Percentiles rank a stretch among this genome's conserved stretches.
phyloP scores from a whole-genome alignment of 2,113 vertebrate genomes.

The Suncus etruscus region DNA sequence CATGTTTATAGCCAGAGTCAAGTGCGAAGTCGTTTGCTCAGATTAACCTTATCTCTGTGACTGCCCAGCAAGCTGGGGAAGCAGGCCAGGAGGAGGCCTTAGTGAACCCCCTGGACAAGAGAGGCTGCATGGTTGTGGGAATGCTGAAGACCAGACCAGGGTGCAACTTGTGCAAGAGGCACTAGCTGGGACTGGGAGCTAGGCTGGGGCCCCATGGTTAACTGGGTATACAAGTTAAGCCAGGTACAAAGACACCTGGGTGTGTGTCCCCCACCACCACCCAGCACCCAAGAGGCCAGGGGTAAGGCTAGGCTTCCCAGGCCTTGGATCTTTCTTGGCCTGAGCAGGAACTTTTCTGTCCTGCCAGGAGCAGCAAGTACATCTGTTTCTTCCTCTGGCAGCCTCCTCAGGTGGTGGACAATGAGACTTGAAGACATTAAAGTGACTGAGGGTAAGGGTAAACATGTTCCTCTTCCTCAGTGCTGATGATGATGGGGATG shows the following conservation, averaged over 20 bases:
- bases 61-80: too few species aligned
- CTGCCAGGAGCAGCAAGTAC: background rate
- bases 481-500: background rate
- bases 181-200: background rate
- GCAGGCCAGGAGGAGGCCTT: background rate
- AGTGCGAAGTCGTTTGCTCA: background rate
- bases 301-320: background rate
- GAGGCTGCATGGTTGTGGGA: background rate
- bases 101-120: background rate
- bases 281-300: background rate
- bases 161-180: background rate
- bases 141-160: background rate
- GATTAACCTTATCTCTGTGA: slow-evolving; percentile 10
- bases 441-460: background rate
- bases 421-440: background rate
- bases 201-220: background rate
- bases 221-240: background rate
- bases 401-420: background rate
- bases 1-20: background rate
- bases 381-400: slow-evolving; percentile 47
- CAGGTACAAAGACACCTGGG: background rate
- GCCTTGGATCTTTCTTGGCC: background rate
- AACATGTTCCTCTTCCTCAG: background rate
- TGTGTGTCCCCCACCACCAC: background rate
- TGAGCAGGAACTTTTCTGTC: slow-evolving; percentile 14